Evolutionary conservation across 2,797 vertebrate species (phyloP).

Genomic region (Siniperca scherzeri): DNA sequence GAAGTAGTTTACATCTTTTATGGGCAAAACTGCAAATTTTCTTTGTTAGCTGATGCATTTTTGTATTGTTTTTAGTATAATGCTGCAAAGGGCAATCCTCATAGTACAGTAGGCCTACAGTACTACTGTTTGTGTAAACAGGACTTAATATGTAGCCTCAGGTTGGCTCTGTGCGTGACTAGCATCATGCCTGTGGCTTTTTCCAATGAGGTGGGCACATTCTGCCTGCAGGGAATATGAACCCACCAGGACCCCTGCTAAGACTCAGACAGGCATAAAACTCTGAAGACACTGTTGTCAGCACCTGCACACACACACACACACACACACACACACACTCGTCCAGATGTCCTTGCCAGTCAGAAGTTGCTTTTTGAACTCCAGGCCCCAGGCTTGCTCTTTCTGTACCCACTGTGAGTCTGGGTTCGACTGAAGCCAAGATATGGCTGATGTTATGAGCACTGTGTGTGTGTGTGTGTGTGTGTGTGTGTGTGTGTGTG

Average conservation of each 20-base stretch:
- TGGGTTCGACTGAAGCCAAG: slow-evolving; percentile 54
- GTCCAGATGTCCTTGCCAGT: slow-evolving; percentile 19
- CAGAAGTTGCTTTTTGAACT: slow-evolving; percentile 42
- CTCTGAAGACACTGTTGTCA: slow-evolving; percentile 62
- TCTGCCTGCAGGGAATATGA: slow-evolving; percentile 33
- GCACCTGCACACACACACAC: slow-evolving; percentile 42
- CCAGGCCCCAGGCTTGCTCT: slow-evolving; percentile 41
- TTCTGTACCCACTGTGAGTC: slow-evolving; percentile 38
- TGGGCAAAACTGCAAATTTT: not conserved
- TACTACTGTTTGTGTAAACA: not conserved
- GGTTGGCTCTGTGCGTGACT: not conserved
- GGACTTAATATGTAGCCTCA: slow-evolving; percentile 5
- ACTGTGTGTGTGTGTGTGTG: slow-evolving; percentile 25
- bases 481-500: slow-evolving; percentile 20
- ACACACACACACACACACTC: slow-evolving; percentile 8
- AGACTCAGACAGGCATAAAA: slow-evolving; percentile 61
- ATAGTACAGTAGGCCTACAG: not conserved
- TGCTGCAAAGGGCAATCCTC: not conserved
- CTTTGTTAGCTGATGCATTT: not conserved
- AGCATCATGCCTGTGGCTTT: slow-evolving; percentile 41
- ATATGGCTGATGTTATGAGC: slow-evolving; percentile 35
- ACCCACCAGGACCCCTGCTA: slow-evolving; percentile 42
- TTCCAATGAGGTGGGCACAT: slow-evolving; percentile 59
- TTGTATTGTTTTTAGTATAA: not conserved
- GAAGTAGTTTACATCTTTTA: slow-evolving; percentile 6